Evolutionary conservation across 1,140 invertebrate genomes (phyloP), one percentile per base, ranked within the genome.

Genomic region (Amphibalanus amphitrite): DNA sequence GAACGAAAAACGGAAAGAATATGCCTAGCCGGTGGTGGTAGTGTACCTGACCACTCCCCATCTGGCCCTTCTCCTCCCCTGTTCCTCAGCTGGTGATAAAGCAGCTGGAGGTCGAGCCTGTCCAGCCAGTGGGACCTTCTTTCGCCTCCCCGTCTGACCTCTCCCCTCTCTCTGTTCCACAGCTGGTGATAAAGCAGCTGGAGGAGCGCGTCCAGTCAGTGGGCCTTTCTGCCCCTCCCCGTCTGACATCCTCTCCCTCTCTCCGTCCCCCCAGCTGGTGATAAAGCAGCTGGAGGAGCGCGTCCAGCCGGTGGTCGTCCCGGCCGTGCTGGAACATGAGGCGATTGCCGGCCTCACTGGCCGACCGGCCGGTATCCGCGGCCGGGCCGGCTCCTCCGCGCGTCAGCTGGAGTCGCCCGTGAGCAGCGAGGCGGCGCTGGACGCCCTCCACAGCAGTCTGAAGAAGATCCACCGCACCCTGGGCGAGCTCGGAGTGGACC

Each of bases 291-390:
- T 95, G 76, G 89, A 95, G 78, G 88, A 90, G 29, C 85, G 88
- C 69, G 84, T 97, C 25, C 92, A 96, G 75, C 86, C 87, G 0
- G 82, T 92, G 15, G 93, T 95, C 67, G 90, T 97, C 0, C 89
- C 91, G 0, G 93, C 93, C 0, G 87, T 98, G 26, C 80, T 98
- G 70, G 94, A 97, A 78, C 91, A 95, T 79, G 93, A 97, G 80
- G 92, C 91, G 69, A 94, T 96, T 69, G 81, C 86, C 0, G 88
- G 87, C 0, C 79, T 89, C 28, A 82, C 83, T 29, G 83, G 82
- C 17, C 83, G 84, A 67, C 76, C 29, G 73, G 78, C 68, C 77
- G 78, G 74, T 76, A 77, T 76, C 65, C 74, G 74, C 73, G 75
- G 79, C 71, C 71, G 80, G 70, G 76, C 76, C 33, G 73, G 77